Evolutionary conservation across 2,888 invertebrate genomes (phyloP).

Genomic region (Neoitamus cyanurus): DNA sequence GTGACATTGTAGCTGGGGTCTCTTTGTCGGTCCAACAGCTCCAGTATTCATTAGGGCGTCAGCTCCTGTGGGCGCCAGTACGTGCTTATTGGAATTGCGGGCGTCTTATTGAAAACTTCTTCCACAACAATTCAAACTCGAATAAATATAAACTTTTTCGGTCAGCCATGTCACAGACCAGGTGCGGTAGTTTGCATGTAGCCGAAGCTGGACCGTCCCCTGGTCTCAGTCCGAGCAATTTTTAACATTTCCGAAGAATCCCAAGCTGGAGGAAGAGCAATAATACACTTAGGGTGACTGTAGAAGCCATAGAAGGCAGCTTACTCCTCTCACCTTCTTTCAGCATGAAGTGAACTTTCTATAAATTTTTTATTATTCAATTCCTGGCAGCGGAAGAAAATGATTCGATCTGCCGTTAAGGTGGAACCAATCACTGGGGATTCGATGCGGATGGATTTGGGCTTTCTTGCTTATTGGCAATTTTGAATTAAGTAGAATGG

Average conservation of each 20-base stretch:
- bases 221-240: neutral
- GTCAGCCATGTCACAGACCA: neutral
- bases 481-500: neutral
- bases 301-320: neutral
- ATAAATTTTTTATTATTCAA: conserved; percentile 1
- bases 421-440: neutral
- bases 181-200: neutral
- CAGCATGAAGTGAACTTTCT: neutral
- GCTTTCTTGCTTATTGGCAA: neutral
- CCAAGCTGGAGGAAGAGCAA: neutral
- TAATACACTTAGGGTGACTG: neutral
- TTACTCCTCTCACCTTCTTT: neutral
- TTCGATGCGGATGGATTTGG: neutral
- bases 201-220: neutral
- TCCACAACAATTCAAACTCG: neutral
- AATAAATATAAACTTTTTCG: neutral
- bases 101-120: neutral
- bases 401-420: neutral
- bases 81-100: neutral
- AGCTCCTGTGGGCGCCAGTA: neutral
- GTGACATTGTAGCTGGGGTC: neutral
- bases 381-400: neutral
- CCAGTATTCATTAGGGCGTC: neutral
- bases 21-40: neutral
- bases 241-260: neutral